Evolutionary conservation across 1,140 invertebrate species (phyloP).

Genomic region (Papilio aristodemus): DNA sequence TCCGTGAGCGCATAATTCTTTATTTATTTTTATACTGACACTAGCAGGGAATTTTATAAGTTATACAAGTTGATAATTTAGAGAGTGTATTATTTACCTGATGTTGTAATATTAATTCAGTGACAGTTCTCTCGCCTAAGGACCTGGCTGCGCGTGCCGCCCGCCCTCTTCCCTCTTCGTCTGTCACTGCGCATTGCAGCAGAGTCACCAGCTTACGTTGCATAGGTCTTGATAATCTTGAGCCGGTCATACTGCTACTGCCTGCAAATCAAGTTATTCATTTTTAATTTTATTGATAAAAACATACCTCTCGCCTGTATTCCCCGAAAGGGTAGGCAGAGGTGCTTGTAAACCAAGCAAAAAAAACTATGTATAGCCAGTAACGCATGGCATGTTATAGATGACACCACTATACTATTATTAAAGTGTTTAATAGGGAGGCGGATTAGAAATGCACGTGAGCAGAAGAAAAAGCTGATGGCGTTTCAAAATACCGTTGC

Average conservation of each 20-base stretch:
- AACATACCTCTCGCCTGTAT: too few relatives aligned
- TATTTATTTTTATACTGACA: too few relatives aligned
- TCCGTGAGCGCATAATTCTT: too few relatives aligned
- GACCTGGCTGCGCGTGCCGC: conserved; percentile 93
- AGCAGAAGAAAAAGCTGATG: too few relatives aligned
- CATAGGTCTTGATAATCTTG: conserved; percentile 93
- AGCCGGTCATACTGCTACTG: conserved; percentile 52
- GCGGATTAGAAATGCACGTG: too few relatives aligned
- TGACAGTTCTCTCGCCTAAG: conserved; percentile 96
- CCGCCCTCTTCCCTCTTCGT: conserved; percentile 91
- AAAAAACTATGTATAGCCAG: conserved; percentile 15
- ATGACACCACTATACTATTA: too few relatives aligned
- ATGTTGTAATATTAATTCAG: conserved; percentile 96
- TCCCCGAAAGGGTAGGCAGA: too few relatives aligned
- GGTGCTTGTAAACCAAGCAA: too few relatives aligned
- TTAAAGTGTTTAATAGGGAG: too few relatives aligned
- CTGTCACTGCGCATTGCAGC: conserved; percentile 95
- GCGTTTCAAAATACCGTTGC: too few relatives aligned
- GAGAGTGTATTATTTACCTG: conserved; percentile 56
- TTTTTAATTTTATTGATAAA: conserved; percentile 10
- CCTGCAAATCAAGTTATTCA: conserved; percentile 39
- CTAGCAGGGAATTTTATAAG: background rate
- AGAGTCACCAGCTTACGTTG: conserved; percentile 96
- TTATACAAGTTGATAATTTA: background rate
- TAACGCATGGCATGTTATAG: too few relatives aligned